Conservation (phyloP, 2,797 vertebrate species). For the Enteromius treurensis region DNA sequence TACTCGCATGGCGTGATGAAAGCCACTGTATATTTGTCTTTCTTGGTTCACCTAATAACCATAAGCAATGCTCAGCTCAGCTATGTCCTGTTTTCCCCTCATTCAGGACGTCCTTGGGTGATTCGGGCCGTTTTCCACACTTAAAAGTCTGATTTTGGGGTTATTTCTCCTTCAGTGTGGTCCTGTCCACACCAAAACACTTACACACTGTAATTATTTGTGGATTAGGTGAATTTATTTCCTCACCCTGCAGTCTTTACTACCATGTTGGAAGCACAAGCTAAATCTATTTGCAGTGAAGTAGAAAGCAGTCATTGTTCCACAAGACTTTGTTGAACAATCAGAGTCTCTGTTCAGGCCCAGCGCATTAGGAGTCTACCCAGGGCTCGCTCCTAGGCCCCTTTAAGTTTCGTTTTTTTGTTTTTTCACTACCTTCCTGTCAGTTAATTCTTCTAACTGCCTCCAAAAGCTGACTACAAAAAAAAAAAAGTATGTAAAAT, state of each 20-base stretch:
- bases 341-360: slow-evolving; percentile 55
- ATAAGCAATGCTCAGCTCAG: slow-evolving; percentile 17
- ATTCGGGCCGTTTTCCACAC: slow-evolving; percentile 34
- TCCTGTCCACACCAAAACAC: slow-evolving; percentile 48
- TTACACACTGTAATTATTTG: slow-evolving; percentile 53
- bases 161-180: slow-evolving; percentile 26
- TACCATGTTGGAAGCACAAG: slow-evolving; percentile 57
- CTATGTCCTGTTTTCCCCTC: neutral
- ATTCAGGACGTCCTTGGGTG: slow-evolving; percentile 18
- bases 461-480: slow-evolving; percentile 10
- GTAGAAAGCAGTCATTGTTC: slow-evolving; percentile 64
- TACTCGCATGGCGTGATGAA: neutral
- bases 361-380: slow-evolving; percentile 45
- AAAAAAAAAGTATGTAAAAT: slow-evolving; percentile 13
- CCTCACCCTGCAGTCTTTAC: slow-evolving; percentile 45
- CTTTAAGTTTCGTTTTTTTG: slow-evolving; percentile 2
- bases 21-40: neutral
- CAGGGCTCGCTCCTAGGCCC: slow-evolving; percentile 34
- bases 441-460: slow-evolving; percentile 14
- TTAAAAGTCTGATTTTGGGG: slow-evolving; percentile 42
- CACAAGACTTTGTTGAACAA: slow-evolving; percentile 56
- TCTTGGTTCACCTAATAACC: neutral
- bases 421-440: neutral
- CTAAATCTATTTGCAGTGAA: slow-evolving; percentile 56
- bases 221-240: slow-evolving; percentile 56